phyloP scores from a whole-genome alignment of 1,140 invertebrate genomes.

The Calycopis cecrops region DNA sequence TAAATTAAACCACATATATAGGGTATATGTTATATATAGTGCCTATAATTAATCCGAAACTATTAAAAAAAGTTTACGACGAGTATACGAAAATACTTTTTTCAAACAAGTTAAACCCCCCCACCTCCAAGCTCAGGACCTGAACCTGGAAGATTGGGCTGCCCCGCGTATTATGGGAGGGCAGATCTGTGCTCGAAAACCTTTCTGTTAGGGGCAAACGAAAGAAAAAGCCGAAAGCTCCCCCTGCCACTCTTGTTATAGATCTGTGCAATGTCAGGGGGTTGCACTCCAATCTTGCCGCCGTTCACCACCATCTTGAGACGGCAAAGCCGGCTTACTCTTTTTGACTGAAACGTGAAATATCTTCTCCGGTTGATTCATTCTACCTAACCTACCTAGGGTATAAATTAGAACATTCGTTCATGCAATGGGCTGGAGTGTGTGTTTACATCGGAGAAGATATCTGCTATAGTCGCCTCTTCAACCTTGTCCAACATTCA shows the following conservation, averaged over 20 bases:
- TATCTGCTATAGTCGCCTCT: background rate
- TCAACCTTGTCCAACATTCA: too few species aligned
- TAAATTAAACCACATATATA: too few species aligned
- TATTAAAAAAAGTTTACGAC: too few species aligned
- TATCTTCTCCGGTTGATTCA: slow-evolving; percentile 6
- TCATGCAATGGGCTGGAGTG: slow-evolving; percentile 7
- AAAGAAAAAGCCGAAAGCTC: background rate
- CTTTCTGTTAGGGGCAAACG: slow-evolving; percentile 1
- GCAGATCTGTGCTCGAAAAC: background rate
- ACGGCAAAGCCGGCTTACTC: slow-evolving; percentile 15
- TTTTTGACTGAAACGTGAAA: slow-evolving; percentile 12
- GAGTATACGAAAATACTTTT: too few species aligned
- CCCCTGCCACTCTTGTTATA: slow-evolving; percentile 5
- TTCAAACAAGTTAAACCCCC: too few species aligned
- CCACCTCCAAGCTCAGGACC: too few species aligned
- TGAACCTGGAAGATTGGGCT: too few species aligned
- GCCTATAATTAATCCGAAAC: too few species aligned
- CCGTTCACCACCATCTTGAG: slow-evolving; percentile 17
- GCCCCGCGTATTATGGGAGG: too few species aligned
- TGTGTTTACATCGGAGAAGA: slow-evolving; percentile 1
- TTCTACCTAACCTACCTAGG: background rate
- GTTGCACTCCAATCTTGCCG: slow-evolving; percentile 11
- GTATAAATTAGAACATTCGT: slow-evolving; percentile 8
- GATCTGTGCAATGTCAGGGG: slow-evolving; percentile 16
- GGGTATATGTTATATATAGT: too few species aligned